A percentile compares a stretch with the other conserved stretches of the same genome.
Conservation (phyloP, 2,888 invertebrate genomes). For the Rhagonycha fulva region DNA sequence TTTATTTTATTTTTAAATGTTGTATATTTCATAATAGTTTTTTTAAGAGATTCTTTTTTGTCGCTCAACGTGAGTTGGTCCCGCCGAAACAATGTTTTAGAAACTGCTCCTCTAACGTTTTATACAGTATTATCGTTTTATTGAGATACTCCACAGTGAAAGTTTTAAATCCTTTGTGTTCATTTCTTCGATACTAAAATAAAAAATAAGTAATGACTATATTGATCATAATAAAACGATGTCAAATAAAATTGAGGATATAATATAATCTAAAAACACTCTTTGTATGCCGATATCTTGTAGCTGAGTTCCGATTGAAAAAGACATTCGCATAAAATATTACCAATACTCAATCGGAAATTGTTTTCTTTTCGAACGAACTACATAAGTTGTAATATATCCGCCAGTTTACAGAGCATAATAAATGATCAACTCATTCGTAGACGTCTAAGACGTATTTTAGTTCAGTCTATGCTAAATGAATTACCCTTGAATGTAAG, state of each 20-base stretch:
- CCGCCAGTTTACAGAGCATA: slow-evolving; percentile 33
- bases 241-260: slow-evolving; percentile 30
- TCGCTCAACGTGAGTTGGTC: not conserved
- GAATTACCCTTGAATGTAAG: slow-evolving; percentile 42
- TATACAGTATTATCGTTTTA: not conserved
- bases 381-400: slow-evolving; percentile 37
- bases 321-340: slow-evolving; percentile 33
- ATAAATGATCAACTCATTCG: slow-evolving; percentile 34
- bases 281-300: slow-evolving; percentile 33
- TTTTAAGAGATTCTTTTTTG: not conserved
- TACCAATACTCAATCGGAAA: slow-evolving; percentile 36
- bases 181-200: slow-evolving; percentile 15
- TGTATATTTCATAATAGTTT: too few species aligned
- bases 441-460: slow-evolving; percentile 27
- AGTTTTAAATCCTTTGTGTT: not conserved
- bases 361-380: slow-evolving; percentile 36
- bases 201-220: slow-evolving; percentile 31
- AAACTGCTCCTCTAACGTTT: not conserved
- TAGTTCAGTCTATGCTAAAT: slow-evolving; percentile 38
- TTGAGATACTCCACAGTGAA: not conserved
- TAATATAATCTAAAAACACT: slow-evolving; percentile 34
- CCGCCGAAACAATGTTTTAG: not conserved
- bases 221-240: slow-evolving; percentile 35
- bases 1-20: not conserved
- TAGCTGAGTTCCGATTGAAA: slow-evolving; percentile 22